These are phyloP conservation scores for Malurus melanocephalus DNA, from an alignment of 2,113 vertebrate genomes.

Conservation along the genomic window DNA sequence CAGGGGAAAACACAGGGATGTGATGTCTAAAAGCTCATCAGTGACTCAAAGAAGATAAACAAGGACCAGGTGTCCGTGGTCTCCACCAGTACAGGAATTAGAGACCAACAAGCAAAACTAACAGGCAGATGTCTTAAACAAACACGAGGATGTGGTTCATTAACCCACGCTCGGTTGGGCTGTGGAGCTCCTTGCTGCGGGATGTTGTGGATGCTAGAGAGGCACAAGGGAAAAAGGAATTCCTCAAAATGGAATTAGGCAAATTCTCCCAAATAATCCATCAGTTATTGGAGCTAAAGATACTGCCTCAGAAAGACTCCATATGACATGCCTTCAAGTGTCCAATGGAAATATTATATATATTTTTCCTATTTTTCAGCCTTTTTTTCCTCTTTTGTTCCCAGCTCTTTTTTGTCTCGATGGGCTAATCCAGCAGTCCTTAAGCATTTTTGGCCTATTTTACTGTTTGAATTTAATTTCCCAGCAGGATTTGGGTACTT, in stretches of 20 bases:
- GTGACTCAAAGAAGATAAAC: constrained; percentile 24
- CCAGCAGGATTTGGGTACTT: background rate
- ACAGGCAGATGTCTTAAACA: constrained; percentile 31
- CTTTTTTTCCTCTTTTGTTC: background rate
- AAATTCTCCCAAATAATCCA: background rate
- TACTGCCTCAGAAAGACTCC: background rate
- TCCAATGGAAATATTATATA: background rate
- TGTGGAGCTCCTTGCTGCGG: constrained; percentile 10
- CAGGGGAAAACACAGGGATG: background rate
- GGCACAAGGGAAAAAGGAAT: background rate
- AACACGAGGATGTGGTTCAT: constrained; percentile 14
- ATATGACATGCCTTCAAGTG: background rate
- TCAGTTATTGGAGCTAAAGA: background rate
- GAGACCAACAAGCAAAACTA: constrained; percentile 36
- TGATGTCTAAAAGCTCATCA: background rate
- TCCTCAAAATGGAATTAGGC: background rate
- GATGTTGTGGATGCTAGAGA: background rate
- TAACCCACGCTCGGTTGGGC: background rate
- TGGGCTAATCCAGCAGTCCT: background rate
- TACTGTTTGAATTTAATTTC: background rate
- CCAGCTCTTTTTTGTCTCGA: background rate
- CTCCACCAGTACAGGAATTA: constrained; percentile 11
- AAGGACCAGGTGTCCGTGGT: background rate
- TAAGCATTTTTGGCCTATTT: background rate
- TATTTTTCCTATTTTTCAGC: background rate